These are phyloP conservation scores for Seriola rivoliana DNA, from an alignment of 2,113 vertebrate genomes.

Conservation along the genomic window DNA sequence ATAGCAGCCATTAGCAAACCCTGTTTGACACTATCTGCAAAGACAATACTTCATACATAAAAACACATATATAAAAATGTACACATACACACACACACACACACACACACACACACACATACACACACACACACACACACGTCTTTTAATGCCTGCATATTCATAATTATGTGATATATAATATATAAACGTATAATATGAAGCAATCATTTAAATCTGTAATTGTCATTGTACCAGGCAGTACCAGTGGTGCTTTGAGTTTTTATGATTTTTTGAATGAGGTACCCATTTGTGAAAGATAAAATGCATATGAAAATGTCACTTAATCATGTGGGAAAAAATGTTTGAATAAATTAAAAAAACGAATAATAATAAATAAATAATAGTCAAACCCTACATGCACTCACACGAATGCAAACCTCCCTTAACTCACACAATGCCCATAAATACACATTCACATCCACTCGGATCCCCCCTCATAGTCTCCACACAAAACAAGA, in stretches of 20 bases:
- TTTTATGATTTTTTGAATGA: constrained; percentile 17
- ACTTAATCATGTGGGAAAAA: constrained; percentile 35
- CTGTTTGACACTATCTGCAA: constrained; percentile 6
- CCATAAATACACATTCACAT: constrained; percentile 47
- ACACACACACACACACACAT: background rate
- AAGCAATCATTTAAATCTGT: background rate
- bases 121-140: background rate
- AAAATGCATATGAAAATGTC: constrained; percentile 41
- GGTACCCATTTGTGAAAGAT: constrained; percentile 22
- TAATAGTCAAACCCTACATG: constrained; percentile 10
- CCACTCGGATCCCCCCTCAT: constrained; percentile 17
- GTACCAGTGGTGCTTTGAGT: constrained; percentile 8
- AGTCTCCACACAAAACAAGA: constrained; percentile 52
- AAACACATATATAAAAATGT: background rate
- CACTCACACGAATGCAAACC: constrained; percentile 32
- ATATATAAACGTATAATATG: background rate
- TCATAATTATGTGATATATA: background rate
- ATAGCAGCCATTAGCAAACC: constrained; percentile 10
- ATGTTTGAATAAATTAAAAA: constrained; percentile 55
- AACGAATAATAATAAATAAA: constrained; percentile 2
- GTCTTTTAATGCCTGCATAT: background rate
- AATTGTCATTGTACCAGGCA: constrained; percentile 6
- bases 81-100: background rate
- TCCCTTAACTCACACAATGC: constrained; percentile 16
- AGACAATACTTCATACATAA: background rate